Evolutionary conservation across 2,797 vertebrate species (phyloP).

Genomic region (Pseudomugil tenellus): DNA sequence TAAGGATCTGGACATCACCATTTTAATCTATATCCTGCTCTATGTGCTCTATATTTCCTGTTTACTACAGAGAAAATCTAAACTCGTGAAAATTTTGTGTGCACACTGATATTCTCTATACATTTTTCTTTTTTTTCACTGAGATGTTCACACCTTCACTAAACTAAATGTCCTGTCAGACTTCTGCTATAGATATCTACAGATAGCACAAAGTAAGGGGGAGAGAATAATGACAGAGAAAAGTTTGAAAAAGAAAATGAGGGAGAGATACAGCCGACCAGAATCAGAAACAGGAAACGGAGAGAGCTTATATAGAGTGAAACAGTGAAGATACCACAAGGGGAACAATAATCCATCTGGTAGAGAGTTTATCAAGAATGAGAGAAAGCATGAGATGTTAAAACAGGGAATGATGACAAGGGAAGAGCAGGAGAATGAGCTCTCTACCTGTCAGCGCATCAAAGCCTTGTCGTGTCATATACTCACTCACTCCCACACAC

Average conservation of each 20-base stretch:
- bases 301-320: constrained; percentile 33
- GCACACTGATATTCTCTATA: constrained; percentile 29
- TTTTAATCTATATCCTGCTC: no score
- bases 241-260: constrained; percentile 61
- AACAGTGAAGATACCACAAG: constrained; percentile 41
- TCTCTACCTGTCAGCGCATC: constrained; percentile 74
- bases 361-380: constrained; percentile 59
- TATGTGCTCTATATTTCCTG: constrained; percentile 19
- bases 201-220: constrained; percentile 37
- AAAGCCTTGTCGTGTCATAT: constrained; percentile 70
- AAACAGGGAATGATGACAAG: constrained; percentile 58
- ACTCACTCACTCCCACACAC: constrained; percentile 65
- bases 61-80: constrained; percentile 31
- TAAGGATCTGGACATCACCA: no score
- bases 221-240: constrained; percentile 47
- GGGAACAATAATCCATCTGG: constrained; percentile 59
- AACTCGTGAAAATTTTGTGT: constrained; percentile 33
- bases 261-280: constrained; percentile 36
- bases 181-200: constrained; percentile 83
- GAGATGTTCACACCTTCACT: constrained; percentile 77
- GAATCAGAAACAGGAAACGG: constrained; percentile 30
- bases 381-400: constrained; percentile 47
- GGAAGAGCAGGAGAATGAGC: constrained; percentile 67
- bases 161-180: constrained; percentile 78
- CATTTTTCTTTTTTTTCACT: constrained; percentile 31